phyloP scores from a whole-genome alignment of 1,140 invertebrate species.

The Drosophila nikananu region DNA sequence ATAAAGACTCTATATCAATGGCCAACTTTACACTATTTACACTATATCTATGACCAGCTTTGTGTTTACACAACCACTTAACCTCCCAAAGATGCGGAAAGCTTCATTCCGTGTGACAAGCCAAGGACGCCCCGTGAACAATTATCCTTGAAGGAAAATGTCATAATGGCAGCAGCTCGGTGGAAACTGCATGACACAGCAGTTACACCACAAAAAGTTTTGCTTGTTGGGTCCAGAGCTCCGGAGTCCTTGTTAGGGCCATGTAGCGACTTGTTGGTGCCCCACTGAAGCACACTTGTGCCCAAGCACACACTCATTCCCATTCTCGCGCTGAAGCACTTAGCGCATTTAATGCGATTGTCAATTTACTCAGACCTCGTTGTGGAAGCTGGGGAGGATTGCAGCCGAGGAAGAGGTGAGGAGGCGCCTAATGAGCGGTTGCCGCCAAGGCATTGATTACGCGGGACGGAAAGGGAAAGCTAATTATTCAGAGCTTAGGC shows the following conservation, averaged over 20 bases:
- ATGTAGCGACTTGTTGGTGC: constrained; percentile 39
- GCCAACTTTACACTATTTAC: not conserved
- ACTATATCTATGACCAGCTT: not conserved
- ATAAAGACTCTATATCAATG: not conserved
- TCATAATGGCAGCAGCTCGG: constrained; percentile 52
- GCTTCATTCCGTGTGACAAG: constrained; percentile 27
- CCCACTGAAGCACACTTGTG: constrained; percentile 11
- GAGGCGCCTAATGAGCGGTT: constrained; percentile 50
- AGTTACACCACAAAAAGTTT: constrained; percentile 27
- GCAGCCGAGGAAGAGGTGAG: not conserved
- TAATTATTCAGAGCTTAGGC: constrained; percentile 12
- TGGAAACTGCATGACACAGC: constrained; percentile 20
- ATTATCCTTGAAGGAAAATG: constrained; percentile 69
- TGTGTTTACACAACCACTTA: constrained; percentile 31
- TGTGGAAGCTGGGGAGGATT: constrained; percentile 5
- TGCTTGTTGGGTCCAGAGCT: constrained; percentile 42
- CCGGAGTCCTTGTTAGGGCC: constrained; percentile 35
- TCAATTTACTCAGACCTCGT: constrained; percentile 63
- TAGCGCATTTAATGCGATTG: constrained; percentile 76
- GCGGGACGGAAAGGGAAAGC: not conserved
- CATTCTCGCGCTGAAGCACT: constrained; percentile 46
- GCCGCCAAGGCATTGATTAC: not conserved
- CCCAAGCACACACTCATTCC: constrained; percentile 20
- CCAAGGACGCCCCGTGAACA: constrained; percentile 57
- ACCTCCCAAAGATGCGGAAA: constrained; percentile 36